A percentile compares a stretch with the other conserved stretches of the same genome.
Conservation (phyloP, 2,113 vertebrate genomes). For the Microcebus jonahi region DNA sequence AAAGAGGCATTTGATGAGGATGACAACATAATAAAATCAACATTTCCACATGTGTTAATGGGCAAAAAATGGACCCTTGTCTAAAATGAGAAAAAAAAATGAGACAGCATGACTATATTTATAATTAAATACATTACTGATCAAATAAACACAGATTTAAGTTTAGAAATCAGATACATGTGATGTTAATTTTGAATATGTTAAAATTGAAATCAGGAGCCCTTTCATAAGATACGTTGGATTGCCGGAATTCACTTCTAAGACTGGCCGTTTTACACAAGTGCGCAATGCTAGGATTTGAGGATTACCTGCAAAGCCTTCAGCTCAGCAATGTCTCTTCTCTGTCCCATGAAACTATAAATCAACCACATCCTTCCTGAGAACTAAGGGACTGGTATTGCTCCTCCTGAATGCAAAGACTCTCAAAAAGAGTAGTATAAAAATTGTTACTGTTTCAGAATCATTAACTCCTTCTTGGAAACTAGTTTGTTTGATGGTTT, state of each 20-base stretch:
- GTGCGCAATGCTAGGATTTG: background rate
- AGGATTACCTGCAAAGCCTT: background rate
- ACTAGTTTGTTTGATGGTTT: background rate
- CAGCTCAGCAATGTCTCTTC: background rate
- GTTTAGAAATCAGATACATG: background rate
- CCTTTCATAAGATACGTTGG: background rate
- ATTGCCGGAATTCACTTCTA: background rate
- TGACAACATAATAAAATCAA: background rate
- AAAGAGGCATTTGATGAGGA: background rate
- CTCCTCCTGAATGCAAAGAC: background rate
- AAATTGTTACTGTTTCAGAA: background rate
- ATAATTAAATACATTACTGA: background rate
- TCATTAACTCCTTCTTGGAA: background rate
- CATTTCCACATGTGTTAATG: background rate
- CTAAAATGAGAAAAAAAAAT: conserved; percentile 27
- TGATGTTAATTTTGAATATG: background rate
- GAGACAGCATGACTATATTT: background rate
- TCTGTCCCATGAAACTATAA: background rate
- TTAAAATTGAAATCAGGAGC: background rate
- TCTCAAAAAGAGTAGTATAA: background rate
- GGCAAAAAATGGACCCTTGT: background rate
- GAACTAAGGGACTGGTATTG: background rate
- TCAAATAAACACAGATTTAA: background rate
- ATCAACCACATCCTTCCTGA: background rate
- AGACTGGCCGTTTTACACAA: background rate